These are phyloP conservation scores for Apostichopus parvimensis DNA, from an alignment of 35 echinoderm and acorn worm genomes.

Conservation along the genomic window DNA sequence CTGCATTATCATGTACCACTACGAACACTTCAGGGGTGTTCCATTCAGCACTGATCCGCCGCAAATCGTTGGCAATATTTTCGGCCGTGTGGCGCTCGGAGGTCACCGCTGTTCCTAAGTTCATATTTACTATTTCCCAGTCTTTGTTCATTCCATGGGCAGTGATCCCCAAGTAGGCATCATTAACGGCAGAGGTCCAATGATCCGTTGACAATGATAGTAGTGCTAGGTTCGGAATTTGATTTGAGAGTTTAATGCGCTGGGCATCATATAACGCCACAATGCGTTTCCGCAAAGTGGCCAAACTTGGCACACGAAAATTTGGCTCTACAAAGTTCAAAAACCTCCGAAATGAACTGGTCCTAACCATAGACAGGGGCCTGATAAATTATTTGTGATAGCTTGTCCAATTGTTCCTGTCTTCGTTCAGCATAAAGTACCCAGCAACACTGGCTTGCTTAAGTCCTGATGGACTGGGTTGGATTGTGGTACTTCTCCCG, in stretches of 20 bases:
- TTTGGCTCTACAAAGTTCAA: conserved; percentile 31
- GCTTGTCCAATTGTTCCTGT: neutral
- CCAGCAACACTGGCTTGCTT: neutral
- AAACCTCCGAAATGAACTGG: neutral
- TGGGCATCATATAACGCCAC: neutral
- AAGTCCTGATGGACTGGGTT: neutral
- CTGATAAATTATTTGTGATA: conserved; percentile 12
- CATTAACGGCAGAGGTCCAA: conserved; percentile 24
- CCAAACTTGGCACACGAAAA: neutral
- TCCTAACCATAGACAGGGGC: neutral
- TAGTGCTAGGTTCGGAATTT: neutral
- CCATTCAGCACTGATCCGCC: neutral
- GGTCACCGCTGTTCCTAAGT: neutral
- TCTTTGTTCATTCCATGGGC: conserved; percentile 15
- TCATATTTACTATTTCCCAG: neutral
- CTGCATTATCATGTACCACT: conserved; percentile 14
- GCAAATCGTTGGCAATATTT: neutral
- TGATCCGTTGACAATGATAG: conserved; percentile 29
- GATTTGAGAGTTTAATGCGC: neutral
- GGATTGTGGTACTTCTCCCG: neutral
- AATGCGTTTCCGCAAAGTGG: neutral
- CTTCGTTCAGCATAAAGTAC: neutral
- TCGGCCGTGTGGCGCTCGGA: neutral
- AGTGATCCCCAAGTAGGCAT: neutral
- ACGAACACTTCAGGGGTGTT: neutral